Evolutionary conservation across 2,888 invertebrate genomes (phyloP).

Genomic region (Anthophora plumipes): DNA sequence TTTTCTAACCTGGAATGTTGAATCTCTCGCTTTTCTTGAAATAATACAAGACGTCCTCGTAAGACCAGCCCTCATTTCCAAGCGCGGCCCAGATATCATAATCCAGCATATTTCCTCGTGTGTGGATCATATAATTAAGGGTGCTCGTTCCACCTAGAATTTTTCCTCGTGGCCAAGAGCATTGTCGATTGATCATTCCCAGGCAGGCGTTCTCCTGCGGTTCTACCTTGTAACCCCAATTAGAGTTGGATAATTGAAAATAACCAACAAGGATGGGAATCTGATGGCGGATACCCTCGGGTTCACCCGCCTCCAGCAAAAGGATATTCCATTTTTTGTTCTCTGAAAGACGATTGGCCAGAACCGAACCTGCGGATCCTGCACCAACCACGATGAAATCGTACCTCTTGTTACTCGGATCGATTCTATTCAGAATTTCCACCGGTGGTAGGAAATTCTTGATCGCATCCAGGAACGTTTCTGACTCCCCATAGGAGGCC

Average conservation of each 20-base stretch:
- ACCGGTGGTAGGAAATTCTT: constrained; percentile 66
- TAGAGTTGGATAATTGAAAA: constrained; percentile 87
- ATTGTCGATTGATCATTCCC: constrained; percentile 90
- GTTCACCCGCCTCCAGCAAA: constrained; percentile 88
- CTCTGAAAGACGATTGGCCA: constrained; percentile 90
- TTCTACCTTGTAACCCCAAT: constrained; percentile 90
- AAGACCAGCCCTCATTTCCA: constrained; percentile 80
- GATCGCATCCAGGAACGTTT: constrained; percentile 73
- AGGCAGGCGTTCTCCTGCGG: constrained; percentile 88
- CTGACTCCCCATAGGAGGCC: not conserved
- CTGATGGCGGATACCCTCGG: constrained; percentile 86
- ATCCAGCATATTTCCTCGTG: constrained; percentile 76
- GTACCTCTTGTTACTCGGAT: constrained; percentile 84
- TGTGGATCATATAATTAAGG: constrained; percentile 82
- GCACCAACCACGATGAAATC: constrained; percentile 90
- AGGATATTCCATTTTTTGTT: constrained; percentile 87
- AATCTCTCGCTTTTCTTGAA: constrained; percentile 78
- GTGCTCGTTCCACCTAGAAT: constrained; percentile 80
- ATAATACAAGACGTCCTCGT: constrained; percentile 76
- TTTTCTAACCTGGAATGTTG: constrained; percentile 72
- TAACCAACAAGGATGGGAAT: constrained; percentile 87
- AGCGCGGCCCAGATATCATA: constrained; percentile 76
- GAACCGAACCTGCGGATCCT: constrained; percentile 89
- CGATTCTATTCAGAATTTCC: constrained; percentile 68
- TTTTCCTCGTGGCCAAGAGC: constrained; percentile 89